Evolutionary conservation across 1,140 invertebrate species (phyloP).

Genomic region (Oreohelix idahoensis): DNA sequence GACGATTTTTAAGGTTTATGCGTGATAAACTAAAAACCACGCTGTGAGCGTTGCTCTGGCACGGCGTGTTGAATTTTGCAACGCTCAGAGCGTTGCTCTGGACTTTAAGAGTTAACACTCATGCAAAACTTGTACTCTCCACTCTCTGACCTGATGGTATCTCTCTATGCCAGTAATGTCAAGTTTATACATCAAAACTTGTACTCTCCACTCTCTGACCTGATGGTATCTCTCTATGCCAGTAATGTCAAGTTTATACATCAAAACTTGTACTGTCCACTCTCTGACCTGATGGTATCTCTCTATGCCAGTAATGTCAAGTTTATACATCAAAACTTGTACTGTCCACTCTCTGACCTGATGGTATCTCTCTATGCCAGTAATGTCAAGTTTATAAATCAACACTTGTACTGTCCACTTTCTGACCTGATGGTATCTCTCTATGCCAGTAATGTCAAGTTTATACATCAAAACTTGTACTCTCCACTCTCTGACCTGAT

Average conservation of each 20-base stretch:
- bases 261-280: too few relatives aligned
- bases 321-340: too few relatives aligned
- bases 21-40: too few relatives aligned
- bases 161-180: conserved; percentile 76
- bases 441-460: conserved; percentile 72
- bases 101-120: too few relatives aligned
- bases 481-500: conserved; percentile 68
- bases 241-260: conserved; percentile 61
- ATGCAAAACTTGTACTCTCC: too few relatives aligned
- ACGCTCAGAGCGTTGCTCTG: too few relatives aligned
- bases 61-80: too few relatives aligned
- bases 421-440: conserved; percentile 77
- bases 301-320: conserved; percentile 73
- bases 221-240: conserved; percentile 78
- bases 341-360: conserved; percentile 61
- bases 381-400: conserved; percentile 57
- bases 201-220: neutral
- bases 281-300: conserved; percentile 76
- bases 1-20: too few relatives aligned
- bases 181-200: too few relatives aligned
- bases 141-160: conserved; percentile 74
- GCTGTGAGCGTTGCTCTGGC: too few relatives aligned
- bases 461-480: too few relatives aligned
- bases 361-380: conserved; percentile 77
- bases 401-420: too few relatives aligned